Evolutionary conservation across 2,888 invertebrate species (phyloP), one percentile per base, ranked within the genome.

Genomic region (Nasonia oneida): DNA sequence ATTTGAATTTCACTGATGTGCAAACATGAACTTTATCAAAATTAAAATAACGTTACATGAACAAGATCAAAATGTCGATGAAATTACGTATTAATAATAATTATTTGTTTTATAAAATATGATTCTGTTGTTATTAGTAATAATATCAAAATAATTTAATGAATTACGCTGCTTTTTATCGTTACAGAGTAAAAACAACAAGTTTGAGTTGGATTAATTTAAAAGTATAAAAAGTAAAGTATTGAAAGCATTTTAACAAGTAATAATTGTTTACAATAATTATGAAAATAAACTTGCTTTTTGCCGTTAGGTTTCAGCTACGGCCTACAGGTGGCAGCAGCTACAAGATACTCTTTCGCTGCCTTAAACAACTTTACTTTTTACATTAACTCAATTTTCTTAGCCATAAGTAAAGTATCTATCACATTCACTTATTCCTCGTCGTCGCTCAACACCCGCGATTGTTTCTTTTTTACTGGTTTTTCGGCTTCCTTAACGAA

Each of bases 371-470:
- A 53, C 64, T 15, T 3, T 73, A 23, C 47, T 23, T 12, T 71
- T 37, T n/a, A 71, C 42, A 39, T 15, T 3, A 10, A 39, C 42
- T 15, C 23, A 18, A 70, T 73, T n/a, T 75, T 75, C 15, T 18
- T 33, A 81, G 18, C 23, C 15, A 33, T 64, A 73, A 18, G 61
- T 23, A 50, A 42, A 73, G 70, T 42, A 39, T 23, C n/a, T 3
- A 75, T 81, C n/a, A 33, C 53, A 67, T 33, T 85, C n/a, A 4
- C 75, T 83, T 88, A 91, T 89, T 92, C 91, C 76, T 92, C 91
- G 42, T 92, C 91, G 70, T 91, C 92, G 86, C 89, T 91, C 67
- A 89, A 87, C 53, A 91, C 88, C 86, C 86, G 89, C 23, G 87
- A 82, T 75, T 89, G 87, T 80, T 89, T 90, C 50, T 87, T 84